Base-by-base conservation (phyloP, 2,888 invertebrate species). In the Molanna angustata region DNA sequence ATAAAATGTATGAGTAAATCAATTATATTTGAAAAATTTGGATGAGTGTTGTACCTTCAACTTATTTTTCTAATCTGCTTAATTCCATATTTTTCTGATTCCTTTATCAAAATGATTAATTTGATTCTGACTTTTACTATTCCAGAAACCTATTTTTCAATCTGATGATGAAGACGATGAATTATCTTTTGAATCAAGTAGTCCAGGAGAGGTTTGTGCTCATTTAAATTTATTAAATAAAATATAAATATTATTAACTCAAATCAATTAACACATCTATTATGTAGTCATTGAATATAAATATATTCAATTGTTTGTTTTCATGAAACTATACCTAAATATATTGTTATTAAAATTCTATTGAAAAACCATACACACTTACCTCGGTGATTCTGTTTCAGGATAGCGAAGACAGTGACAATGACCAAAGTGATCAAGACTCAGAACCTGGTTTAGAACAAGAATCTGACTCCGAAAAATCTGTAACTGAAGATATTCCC, bases 101-200 rank as follows among this genome's bases (percentile, higher is more conserved):
- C 9, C 18, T 17, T 14, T 35, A n/a, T n/a, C 4, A 35, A 11
- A 35, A 11, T 35, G 9, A 9, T 35, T 9, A 35, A 35, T 35
- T 9, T 35, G 4, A 35, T 35, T 11, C 14, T 32, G 17, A 32
- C 1, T 20, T 13, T 42, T 17, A 6, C 43, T 46, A 51, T 21
- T 68, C n/a, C 60, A 76, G 76, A 70, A 68, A 61, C 71, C 75
- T 3, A 52, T 76, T 58, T 84, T 82, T 67, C 73, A 76, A 44
- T 76, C 76, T 40, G 80, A 79, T 44, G 76, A 76, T 61, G 80
- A 75, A n/a, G 80, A 80, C 64, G 61, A 70, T 70, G 60, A 70
- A 70, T 40, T 56, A 31, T 52, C 52, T 3, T 52, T 52, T 32
- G 49, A 48, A 31, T 55, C 55, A 4, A 49, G 44, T 9, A 52